phyloP scores from a whole-genome alignment of 1,140 invertebrate species.

The Ceratosolen fusciceps region DNA sequence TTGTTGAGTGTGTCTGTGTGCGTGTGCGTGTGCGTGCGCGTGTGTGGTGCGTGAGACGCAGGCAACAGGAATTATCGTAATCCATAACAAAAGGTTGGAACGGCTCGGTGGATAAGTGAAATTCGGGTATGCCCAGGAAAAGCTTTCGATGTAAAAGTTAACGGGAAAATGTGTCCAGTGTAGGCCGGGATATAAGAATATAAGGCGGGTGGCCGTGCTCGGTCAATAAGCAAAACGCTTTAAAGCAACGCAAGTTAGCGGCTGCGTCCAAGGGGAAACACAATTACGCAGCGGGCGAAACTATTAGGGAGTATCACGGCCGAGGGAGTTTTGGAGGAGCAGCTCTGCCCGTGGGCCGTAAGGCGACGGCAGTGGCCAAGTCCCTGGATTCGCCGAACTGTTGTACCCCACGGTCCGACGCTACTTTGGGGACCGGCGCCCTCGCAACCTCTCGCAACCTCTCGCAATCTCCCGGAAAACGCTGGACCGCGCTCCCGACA shows the following conservation, averaged over 20 bases:
- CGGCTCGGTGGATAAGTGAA: too few species aligned
- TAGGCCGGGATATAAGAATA: background rate
- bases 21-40: too few species aligned
- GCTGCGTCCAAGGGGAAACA: slow-evolving; percentile 53
- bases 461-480: background rate
- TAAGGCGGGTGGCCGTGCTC: background rate
- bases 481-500: too few species aligned
- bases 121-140: too few species aligned
- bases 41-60: background rate
- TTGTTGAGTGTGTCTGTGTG: too few species aligned
- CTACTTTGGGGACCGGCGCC: background rate
- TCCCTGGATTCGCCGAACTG: background rate
- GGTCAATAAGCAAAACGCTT: slow-evolving; percentile 42
- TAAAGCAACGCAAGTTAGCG: slow-evolving; percentile 57
- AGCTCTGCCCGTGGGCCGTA: background rate
- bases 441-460: too few species aligned
- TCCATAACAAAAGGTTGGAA: background rate
- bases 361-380: background rate
- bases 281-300: slow-evolving; percentile 60
- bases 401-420: background rate
- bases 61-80: background rate
- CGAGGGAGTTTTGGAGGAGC: slow-evolving; percentile 50
- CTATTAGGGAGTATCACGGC: slow-evolving; percentile 57
- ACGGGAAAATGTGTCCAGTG: background rate
- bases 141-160: background rate